Conservation (phyloP, 2,888 invertebrate genomes). For the Creontiades dilutus region DNA sequence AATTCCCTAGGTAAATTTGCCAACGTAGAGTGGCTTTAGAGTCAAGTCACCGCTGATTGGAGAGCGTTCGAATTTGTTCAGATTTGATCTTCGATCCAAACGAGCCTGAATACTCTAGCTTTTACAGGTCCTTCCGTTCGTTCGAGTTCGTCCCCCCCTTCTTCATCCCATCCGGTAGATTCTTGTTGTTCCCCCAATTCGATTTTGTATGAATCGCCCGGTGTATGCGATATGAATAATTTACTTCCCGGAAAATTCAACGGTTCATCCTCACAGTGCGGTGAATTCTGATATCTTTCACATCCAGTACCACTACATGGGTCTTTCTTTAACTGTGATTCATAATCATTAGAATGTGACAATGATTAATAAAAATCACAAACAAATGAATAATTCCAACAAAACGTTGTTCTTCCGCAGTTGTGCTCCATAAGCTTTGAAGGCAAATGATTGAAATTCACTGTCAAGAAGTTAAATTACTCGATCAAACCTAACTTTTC, state of each 20-base stretch:
- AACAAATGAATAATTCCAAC: too few species aligned
- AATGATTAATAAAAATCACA: too few species aligned
- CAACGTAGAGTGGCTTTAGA: slow-evolving; percentile 48
- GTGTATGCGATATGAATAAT: slow-evolving; percentile 44
- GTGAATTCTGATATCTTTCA: too few species aligned
- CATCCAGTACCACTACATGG: too few species aligned
- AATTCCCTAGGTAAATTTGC: slow-evolving; percentile 62
- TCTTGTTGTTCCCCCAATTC: slow-evolving; percentile 23
- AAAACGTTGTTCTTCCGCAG: too few species aligned
- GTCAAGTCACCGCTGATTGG: slow-evolving; percentile 54
- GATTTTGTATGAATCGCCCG: not conserved
- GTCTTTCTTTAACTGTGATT: too few species aligned
- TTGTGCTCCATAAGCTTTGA: too few species aligned
- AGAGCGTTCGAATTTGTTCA: slow-evolving; percentile 55
- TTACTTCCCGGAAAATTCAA: not conserved
- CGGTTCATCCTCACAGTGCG: too few species aligned
- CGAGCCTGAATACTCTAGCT: not conserved
- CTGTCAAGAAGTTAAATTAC: too few species aligned
- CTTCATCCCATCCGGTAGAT: not conserved
- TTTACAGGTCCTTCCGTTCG: slow-evolving; percentile 26
- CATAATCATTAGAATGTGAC: too few species aligned
- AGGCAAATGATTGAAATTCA: too few species aligned
- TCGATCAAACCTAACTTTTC: too few species aligned
- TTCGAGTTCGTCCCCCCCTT: not conserved
- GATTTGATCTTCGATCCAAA: slow-evolving; percentile 51